These are phyloP conservation scores for Carassius carassius DNA, from an alignment of 2,113 vertebrate genomes.

Conservation along the genomic window DNA sequence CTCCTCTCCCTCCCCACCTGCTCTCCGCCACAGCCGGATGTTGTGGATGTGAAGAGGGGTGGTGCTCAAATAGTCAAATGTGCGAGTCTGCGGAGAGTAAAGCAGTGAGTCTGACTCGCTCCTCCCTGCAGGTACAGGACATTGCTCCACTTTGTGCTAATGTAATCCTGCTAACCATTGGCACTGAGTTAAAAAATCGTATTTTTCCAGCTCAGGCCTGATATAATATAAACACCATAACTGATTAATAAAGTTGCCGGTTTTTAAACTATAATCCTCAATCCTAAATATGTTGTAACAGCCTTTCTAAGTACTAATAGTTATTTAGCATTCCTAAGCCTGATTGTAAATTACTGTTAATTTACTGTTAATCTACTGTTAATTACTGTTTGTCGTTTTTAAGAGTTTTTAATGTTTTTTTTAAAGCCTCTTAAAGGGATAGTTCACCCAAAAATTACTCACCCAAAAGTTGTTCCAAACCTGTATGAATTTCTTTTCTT, in stretches of 20 bases:
- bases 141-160: conserved; percentile 54
- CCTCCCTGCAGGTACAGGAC: conserved; percentile 74
- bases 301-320: too few relatives aligned
- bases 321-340: too few relatives aligned
- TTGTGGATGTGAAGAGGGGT: conserved; percentile 94
- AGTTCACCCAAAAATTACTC: too few relatives aligned
- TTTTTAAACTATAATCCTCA: neutral
- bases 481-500: too few relatives aligned
- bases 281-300: neutral
- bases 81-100: conserved; percentile 97
- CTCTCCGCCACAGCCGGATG: conserved; percentile 80
- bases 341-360: too few relatives aligned
- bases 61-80: conserved; percentile 97
- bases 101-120: conserved; percentile 89
- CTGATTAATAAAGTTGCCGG: neutral
- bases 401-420: too few relatives aligned
- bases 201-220: too few relatives aligned
- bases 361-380: too few relatives aligned
- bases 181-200: conserved; percentile 62
- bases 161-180: conserved; percentile 68
- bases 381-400: too few relatives aligned
- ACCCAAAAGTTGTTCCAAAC: too few relatives aligned
- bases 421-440: too few relatives aligned
- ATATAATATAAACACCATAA: neutral
- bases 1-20: conserved; percentile 57